phyloP scores from a whole-genome alignment of 2,113 vertebrate species.

The Thinocorus orbignyianus region DNA sequence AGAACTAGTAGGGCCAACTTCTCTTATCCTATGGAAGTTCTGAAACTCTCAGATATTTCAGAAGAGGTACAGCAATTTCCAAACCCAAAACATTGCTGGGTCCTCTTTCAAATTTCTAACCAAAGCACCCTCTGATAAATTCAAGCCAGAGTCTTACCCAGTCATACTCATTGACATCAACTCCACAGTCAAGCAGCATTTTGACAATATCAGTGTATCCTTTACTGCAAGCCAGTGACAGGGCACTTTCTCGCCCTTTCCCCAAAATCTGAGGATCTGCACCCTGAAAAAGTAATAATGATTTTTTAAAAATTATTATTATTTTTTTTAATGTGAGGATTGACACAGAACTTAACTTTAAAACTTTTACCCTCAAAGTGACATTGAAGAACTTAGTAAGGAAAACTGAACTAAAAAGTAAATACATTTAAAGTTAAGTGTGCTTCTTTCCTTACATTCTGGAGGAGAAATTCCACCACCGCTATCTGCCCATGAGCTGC shows the following conservation, averaged over 20 bases:
- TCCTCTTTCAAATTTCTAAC: not conserved
- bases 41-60: not conserved
- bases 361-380: not conserved
- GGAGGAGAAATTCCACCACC: slow-evolving; percentile 96
- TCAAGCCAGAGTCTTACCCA: slow-evolving; percentile 82
- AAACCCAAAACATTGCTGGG: not conserved
- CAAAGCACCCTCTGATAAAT: not conserved
- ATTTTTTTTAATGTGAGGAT: not conserved
- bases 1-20: not conserved
- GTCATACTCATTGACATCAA: slow-evolving; percentile 97
- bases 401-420: not conserved
- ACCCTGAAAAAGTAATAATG: slow-evolving; percentile 72
- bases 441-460: slow-evolving; percentile 84
- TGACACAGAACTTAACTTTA: not conserved
- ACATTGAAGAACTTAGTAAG: not conserved
- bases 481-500: slow-evolving; percentile 98
- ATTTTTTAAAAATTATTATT: no score
- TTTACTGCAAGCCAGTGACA: slow-evolving; percentile 95
- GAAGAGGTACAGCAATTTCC: not conserved
- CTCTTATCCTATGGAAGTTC: not conserved
- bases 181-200: slow-evolving; percentile 97
- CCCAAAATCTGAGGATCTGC: slow-evolving; percentile 94
- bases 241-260: slow-evolving; percentile 93
- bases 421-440: not conserved
- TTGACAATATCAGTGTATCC: slow-evolving; percentile 97